These are phyloP conservation scores for Umimayanthus chanpuru DNA, from an alignment of 92 coral and sea anemone genomes.

Conservation along the genomic window DNA sequence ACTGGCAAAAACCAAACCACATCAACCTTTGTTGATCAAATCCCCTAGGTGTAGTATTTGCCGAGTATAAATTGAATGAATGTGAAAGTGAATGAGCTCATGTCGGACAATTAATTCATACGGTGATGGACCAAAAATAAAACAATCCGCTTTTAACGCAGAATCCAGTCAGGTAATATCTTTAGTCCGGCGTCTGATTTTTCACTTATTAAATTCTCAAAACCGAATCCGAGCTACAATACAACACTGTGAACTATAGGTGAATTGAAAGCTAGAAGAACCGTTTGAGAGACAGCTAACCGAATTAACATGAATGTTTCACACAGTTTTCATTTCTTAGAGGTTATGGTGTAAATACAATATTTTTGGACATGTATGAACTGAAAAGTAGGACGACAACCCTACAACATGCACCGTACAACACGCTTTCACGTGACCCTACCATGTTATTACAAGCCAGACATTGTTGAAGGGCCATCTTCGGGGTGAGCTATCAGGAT, in stretches of 20 bases:
- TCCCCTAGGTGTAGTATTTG: too few relatives aligned
- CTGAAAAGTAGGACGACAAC: background rate
- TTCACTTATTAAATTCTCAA: background rate
- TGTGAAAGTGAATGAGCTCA: too few relatives aligned
- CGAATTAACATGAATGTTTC: background rate
- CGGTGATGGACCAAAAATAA: too few relatives aligned
- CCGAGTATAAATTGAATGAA: too few relatives aligned
- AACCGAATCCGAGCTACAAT: too few relatives aligned
- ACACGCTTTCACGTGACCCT: background rate
- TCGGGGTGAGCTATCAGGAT: background rate
- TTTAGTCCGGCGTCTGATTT: too few relatives aligned
- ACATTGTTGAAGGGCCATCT: constrained; percentile 14
- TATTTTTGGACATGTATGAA: background rate
- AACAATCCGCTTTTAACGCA: too few relatives aligned
- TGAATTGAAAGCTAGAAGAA: background rate
- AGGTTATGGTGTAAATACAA: background rate
- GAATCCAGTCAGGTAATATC: too few relatives aligned
- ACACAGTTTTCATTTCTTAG: background rate
- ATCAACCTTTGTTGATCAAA: too few relatives aligned
- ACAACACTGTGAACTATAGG: background rate
- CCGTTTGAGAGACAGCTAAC: background rate
- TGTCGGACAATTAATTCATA: too few relatives aligned
- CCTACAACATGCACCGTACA: background rate
- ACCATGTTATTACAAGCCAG: constrained; percentile 8
- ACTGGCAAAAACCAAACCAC: too few relatives aligned